Conservation (phyloP, 2,113 vertebrate species). For the Myiagra hebetior region DNA sequence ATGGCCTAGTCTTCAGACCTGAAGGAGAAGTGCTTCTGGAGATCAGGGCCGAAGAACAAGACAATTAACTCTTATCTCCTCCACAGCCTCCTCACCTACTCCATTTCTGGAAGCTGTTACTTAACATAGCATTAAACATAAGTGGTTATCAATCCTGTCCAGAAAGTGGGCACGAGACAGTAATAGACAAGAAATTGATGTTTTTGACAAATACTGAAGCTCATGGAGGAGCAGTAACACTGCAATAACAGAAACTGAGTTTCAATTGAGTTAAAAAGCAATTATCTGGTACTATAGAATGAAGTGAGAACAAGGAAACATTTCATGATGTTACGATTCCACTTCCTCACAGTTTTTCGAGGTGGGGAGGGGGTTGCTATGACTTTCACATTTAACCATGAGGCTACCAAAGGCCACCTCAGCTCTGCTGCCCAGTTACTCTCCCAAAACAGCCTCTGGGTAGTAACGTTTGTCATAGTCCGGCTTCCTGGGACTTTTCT, state of each 20-base stretch:
- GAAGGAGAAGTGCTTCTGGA: background rate
- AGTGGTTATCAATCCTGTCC: conserved; percentile 5
- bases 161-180: background rate
- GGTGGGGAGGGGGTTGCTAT: background rate
- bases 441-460: background rate
- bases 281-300: background rate
- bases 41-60: background rate
- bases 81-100: background rate
- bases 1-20: background rate
- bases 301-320: conserved; percentile 8
- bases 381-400: background rate
- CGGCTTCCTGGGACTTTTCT: background rate
- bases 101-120: background rate
- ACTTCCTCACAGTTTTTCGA: background rate
- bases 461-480: background rate
- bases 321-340: background rate
- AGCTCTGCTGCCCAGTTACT: background rate
- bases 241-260: background rate
- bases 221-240: background rate
- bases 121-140: background rate
- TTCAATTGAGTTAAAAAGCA: conserved; percentile 57
- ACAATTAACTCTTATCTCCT: background rate
- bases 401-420: background rate
- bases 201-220: conserved; percentile 26
- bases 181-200: background rate